Base-by-base conservation (phyloP, 2,797 vertebrate species). In the Melanotaenia trifasciata region DNA sequence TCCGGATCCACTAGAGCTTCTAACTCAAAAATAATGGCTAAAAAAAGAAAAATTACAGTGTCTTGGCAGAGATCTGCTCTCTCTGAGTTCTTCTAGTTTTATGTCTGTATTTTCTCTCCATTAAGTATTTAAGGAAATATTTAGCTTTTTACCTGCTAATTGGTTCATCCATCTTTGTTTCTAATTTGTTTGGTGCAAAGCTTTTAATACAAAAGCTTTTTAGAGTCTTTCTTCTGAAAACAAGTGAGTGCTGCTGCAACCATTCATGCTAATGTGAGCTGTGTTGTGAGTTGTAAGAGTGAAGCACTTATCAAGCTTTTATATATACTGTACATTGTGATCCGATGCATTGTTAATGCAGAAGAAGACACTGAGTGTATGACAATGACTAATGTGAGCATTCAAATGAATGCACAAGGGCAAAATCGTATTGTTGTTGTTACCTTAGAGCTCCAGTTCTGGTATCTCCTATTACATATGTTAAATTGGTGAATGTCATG, bases 181-280 rank as follows among this genome's bases (percentile, higher is more conserved):
- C 53, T 56, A 26, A 56, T 20, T 56, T 14, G 24, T 16, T 56
- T 56, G 26, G 24, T 14, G 13, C 18, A 22, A 50, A 22, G 20
- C 53, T 56, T 9, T 26, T 16, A 56, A 18, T 30, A 30, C 13
- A 16, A 56, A 30, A 56, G 38, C 30, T 14, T 26, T 57, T 47
- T 35, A 57, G 22, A 56, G 24, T 35, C 51, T 62, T 62, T 62
- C 36, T 35, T 13, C 50, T 24, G 50, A 45, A 71, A 54, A 57
- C 59, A 62, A 36, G 14, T 56, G 68, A 51, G 13, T 62, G 58
- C 32, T 10, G 58, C 58, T 32, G 20, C 13, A 38, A 8, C 26
- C 8, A n/a, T 12, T 56, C 14, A 63, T 32, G 67, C 33, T 70
- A 70, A 70, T 70, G 47, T 54, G 54, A 56, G 53, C 53, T 62